Percentiles rank a stretch among this genome's conserved stretches.
Conservation (phyloP, 1,140 invertebrate species). For the Cydia fagiglandana region DNA sequence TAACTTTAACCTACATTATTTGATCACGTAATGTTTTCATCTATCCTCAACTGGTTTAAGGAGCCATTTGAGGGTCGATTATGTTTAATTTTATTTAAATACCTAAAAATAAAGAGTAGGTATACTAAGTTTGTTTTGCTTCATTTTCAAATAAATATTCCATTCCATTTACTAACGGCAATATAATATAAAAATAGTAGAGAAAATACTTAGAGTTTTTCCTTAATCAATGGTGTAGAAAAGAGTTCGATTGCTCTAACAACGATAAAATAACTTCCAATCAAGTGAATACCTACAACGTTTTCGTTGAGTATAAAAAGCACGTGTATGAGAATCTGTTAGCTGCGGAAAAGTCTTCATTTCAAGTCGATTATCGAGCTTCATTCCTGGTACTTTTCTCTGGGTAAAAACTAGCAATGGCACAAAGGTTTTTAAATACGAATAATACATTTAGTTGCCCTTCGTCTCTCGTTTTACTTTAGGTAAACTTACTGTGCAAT, state of each 20-base stretch:
- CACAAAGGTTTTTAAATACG: neutral
- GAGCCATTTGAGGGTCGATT: no score
- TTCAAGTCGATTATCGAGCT: constrained; percentile 13
- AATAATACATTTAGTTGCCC: neutral
- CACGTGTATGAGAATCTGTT: neutral
- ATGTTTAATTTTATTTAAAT: no score
- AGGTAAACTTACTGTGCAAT: neutral
- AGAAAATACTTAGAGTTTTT: no score
- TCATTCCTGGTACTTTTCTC: neutral
- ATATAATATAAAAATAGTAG: no score
- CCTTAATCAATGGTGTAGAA: neutral
- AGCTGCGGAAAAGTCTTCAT: neutral
- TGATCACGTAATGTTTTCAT: no score
- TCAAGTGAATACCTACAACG: constrained; percentile 1
- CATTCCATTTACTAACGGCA: no score
- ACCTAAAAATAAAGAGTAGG: no score
- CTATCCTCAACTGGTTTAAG: no score
- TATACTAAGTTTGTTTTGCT: no score
- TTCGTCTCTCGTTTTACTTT: neutral
- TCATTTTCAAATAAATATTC: no score
- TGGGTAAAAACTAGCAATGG: neutral
- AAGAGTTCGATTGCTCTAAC: neutral
- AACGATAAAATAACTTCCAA: neutral
- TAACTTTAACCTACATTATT: no score
- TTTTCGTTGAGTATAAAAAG: neutral